Evolutionary conservation across 2,113 vertebrate species (phyloP).

Genomic region (Colistium nudipinnis): DNA sequence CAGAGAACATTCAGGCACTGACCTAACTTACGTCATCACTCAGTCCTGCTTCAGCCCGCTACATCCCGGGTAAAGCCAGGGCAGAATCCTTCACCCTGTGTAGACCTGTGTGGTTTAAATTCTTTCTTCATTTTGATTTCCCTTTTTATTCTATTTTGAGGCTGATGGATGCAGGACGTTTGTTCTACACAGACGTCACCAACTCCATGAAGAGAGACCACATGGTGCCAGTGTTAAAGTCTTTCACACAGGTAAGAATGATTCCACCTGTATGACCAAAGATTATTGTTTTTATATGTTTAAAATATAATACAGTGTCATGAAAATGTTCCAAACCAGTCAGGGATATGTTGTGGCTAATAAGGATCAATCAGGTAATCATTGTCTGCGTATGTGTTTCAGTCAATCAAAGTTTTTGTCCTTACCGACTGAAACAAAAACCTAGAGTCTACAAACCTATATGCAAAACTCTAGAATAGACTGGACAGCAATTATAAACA

Average conservation of each 20-base stretch:
- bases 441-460: too few relatives aligned
- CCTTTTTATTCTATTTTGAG: constrained; percentile 46
- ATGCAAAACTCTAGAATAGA: too few relatives aligned
- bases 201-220: constrained; percentile 77
- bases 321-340: too few relatives aligned
- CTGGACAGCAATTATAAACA: too few relatives aligned
- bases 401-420: too few relatives aligned
- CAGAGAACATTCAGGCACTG: constrained; percentile 76
- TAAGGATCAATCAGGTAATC: too few relatives aligned
- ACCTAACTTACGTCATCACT: constrained; percentile 79
- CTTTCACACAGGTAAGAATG: constrained; percentile 84
- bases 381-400: too few relatives aligned
- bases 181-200: constrained; percentile 82
- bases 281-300: too few relatives aligned
- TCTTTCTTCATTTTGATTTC: background rate
- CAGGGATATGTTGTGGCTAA: too few relatives aligned
- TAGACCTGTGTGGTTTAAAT: background rate
- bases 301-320: too few relatives aligned
- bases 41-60: constrained; percentile 79
- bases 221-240: constrained; percentile 76
- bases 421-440: too few relatives aligned
- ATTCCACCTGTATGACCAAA: too few relatives aligned
- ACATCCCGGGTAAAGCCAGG: constrained; percentile 63
- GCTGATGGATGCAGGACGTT: constrained; percentile 77
- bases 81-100: background rate